Base-by-base conservation (phyloP, 2,113 vertebrate species). In the Pardalotus punctatus region DNA sequence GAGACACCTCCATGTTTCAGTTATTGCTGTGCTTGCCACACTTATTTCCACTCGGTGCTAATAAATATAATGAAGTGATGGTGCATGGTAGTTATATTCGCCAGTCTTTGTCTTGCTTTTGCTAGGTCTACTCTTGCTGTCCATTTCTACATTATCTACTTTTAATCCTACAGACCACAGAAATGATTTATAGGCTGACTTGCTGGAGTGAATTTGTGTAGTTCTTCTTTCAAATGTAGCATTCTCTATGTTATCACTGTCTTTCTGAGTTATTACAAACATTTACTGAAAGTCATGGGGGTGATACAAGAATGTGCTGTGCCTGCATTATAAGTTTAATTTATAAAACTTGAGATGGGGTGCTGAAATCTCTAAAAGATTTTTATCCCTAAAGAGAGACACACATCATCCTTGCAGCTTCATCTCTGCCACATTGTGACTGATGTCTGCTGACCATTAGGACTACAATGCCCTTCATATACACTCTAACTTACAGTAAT, bases 181-280 rank as follows among this genome's bases (percentile, higher is more conserved):
- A 81, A 24, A 58, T 66, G 11, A 90, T 86, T 86, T 93, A 71
- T 62, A 78, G 47, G 50, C 64, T 90, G 67, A 43, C 71, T 43
- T 66, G 45, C 71, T 74, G 47, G 33, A 92, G 80, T 70, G 58
- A 50, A 7, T 60, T 28, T 48, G 19, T 77, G 82, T 70, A 54
- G 25, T 66, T 90, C 28, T 81, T 79, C 62, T 70, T 92, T 86
- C 76, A 73, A 70, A 86, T 31, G 47, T 33, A 83, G 76, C 11
- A 0, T 81, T 96, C 43, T 17, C 43, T 23, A 8, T 90, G 89
- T 93, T 92, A 66, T 81, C 71, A 35, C 51, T 71, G 88, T 78
- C 82, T 81, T 86, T 81, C 67, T 93, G 85, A 97, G 45, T 66
- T 90, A 90, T 50, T 88, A 38, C 62, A 93, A 90, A 80, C 56